A percentile compares a stretch with the other conserved stretches of the same genome.
These are phyloP conservation scores for Erebia palarica DNA, from an alignment of 2,888 invertebrate genomes.

Conservation along the genomic window DNA sequence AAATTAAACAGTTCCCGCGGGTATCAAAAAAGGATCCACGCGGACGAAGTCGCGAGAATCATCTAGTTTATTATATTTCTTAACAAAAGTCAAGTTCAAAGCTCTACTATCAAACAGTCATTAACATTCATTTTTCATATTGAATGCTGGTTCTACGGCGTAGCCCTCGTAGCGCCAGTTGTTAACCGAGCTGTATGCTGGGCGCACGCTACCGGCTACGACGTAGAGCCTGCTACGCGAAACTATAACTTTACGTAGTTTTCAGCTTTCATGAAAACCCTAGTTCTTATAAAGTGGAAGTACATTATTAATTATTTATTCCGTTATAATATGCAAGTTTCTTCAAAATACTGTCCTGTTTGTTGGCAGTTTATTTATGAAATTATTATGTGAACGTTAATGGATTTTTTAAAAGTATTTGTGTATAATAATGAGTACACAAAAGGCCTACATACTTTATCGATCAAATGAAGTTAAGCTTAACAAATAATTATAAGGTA, in stretches of 20 bases:
- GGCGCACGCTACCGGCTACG: constrained; percentile 54
- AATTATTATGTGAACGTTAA: constrained; percentile 1
- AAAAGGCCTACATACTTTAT: constrained; percentile 10
- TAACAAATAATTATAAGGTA: constrained; percentile 2
- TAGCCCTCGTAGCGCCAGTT: constrained; percentile 67
- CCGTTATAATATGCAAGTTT: neutral
- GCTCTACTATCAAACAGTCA: constrained; percentile 21
- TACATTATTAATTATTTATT: neutral
- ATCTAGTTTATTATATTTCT: neutral
- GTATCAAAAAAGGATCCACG: too few species aligned
- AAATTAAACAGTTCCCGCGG: too few species aligned
- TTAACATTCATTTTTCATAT: constrained; percentile 19
- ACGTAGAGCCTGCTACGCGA: constrained; percentile 41
- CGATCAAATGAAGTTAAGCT: constrained; percentile 17
- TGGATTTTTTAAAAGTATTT: neutral
- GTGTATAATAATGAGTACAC: neutral
- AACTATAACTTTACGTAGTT: constrained; percentile 45
- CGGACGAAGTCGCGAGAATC: too few species aligned
- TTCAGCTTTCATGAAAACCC: constrained; percentile 17
- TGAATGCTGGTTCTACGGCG: constrained; percentile 49
- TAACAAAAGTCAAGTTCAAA: neutral
- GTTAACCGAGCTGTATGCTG: constrained; percentile 60
- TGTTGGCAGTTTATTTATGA: neutral
- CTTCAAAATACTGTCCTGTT: neutral
- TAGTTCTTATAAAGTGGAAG: neutral